Base-by-base conservation (phyloP, 2,797 vertebrate species). In the Chelonia mydas region DNA sequence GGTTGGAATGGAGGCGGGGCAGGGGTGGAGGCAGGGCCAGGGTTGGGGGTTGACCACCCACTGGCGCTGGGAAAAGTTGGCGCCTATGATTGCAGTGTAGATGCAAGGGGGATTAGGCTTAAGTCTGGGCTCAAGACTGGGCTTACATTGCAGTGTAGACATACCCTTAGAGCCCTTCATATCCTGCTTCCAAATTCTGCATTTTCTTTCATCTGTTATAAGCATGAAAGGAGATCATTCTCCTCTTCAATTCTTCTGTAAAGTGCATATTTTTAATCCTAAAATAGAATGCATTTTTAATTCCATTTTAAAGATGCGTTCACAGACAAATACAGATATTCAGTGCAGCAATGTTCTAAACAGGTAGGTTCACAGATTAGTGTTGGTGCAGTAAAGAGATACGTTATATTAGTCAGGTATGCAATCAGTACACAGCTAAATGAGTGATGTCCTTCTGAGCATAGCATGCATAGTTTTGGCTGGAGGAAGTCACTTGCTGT, bases 281-380 rank as follows among this genome's bases (percentile, higher is more conserved):
- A 79, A 31, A 68, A 19, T 15, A 55, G 33, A 87, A 61, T 83
- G 85, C 72, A 5, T 68, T 88, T 92, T 93, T 33, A 51, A 76
- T 17, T 95, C 93, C 61, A n/a, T 87, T 93, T 83, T 90, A 81
- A 96, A 93, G 83, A 88, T 83, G 53, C 6, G 45, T n/a, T n/a
- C 54, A 59, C 17, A 59, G 59, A 33, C 84, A 76, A 95, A 91
- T 49, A 51, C 19, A 84, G 41, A 4, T 78, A 87, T 89, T 91
- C n/a, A 37, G 19, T 93, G 8, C 84, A 89, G 28, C 55, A 37
- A 37, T 88, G 81, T 53, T 27, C 21, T 92, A 78, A 92, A 5
- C 19, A 25, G 59, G 33, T 41, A 37, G 37, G 37, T 76, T 5
- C 82, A 68, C 17, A 11, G 72, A 15, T 89, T 37, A 93, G 82